A percentile compares a stretch with the other conserved stretches of the same genome.
These are phyloP conservation scores for Ptilodon capucinus DNA, from an alignment of 2,888 invertebrate species.

Conservation along the genomic window DNA sequence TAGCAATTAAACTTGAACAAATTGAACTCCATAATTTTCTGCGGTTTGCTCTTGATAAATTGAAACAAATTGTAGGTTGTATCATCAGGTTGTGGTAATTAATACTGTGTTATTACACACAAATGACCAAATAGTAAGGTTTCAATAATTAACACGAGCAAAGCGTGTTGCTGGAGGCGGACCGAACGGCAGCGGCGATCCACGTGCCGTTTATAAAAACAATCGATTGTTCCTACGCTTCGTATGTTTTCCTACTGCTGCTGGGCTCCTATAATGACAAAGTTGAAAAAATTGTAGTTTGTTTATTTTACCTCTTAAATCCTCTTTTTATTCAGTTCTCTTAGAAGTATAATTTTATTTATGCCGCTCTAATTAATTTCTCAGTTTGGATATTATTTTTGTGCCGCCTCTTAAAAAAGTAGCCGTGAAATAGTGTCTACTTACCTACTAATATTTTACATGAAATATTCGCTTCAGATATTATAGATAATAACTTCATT, in stretches of 20 bases:
- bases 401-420: slow-evolving; percentile 31
- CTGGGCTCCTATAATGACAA: no score
- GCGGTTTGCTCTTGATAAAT: slow-evolving; percentile 44
- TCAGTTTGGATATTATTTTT: slow-evolving; percentile 50
- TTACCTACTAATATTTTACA: slow-evolving; percentile 23
- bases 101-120: slow-evolving; percentile 42
- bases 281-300: no score
- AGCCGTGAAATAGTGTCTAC: no score
- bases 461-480: slow-evolving; percentile 5
- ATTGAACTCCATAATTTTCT: slow-evolving; percentile 44
- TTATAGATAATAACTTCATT: background rate
- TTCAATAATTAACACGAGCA: slow-evolving; percentile 32
- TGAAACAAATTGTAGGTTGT: slow-evolving; percentile 47
- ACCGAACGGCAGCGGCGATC: slow-evolving; percentile 9
- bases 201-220: slow-evolving; percentile 26
- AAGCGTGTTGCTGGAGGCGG: slow-evolving; percentile 4
- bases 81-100: slow-evolving; percentile 28
- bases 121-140: slow-evolving; percentile 29
- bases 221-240: slow-evolving; percentile 22
- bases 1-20: slow-evolving; percentile 41
- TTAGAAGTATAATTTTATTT: slow-evolving; percentile 58
- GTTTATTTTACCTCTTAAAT: slow-evolving; percentile 48
- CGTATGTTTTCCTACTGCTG: slow-evolving; percentile 11
- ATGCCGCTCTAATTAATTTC: slow-evolving; percentile 60
- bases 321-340: slow-evolving; percentile 55